A percentile compares a stretch with the other conserved stretches of the same genome.
These are phyloP conservation scores for Tretioscincus oriximinensis DNA, from an alignment of 2,113 vertebrate genomes.

Conservation along the genomic window DNA sequence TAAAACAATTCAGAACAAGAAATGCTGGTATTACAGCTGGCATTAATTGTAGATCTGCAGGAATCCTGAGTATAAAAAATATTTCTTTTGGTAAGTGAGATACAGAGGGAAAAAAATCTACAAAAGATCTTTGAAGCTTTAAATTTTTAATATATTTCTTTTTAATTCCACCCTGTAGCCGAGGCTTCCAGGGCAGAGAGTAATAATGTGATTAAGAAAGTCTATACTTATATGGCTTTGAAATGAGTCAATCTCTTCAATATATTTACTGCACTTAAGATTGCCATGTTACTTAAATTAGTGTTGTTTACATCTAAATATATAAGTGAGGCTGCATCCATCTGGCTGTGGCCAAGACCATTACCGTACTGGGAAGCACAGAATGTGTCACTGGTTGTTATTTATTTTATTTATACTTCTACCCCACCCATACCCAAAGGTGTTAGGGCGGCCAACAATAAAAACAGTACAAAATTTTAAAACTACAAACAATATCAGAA, in stretches of 20 bases:
- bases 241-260: not conserved
- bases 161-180: too few relatives aligned
- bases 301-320: not conserved
- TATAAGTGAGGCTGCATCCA: not conserved
- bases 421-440: too few relatives aligned
- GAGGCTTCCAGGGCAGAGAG: too few relatives aligned
- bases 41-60: not conserved
- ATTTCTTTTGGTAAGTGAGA: not conserved
- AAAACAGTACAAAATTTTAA: too few relatives aligned
- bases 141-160: too few relatives aligned
- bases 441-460: too few relatives aligned
- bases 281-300: not conserved
- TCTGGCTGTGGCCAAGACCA: too few relatives aligned
- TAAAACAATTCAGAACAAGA: not conserved
- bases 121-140: not conserved
- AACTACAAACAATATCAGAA: too few relatives aligned
- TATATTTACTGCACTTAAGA: not conserved
- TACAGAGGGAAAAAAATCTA: not conserved
- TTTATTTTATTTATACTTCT: too few relatives aligned
- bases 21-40: not conserved
- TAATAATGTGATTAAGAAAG: not conserved
- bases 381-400: too few relatives aligned
- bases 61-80: not conserved
- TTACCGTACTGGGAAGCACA: too few relatives aligned
- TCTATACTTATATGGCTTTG: not conserved